phyloP scores from a whole-genome alignment of 1,140 invertebrate genomes.

The Homarus americanus region DNA sequence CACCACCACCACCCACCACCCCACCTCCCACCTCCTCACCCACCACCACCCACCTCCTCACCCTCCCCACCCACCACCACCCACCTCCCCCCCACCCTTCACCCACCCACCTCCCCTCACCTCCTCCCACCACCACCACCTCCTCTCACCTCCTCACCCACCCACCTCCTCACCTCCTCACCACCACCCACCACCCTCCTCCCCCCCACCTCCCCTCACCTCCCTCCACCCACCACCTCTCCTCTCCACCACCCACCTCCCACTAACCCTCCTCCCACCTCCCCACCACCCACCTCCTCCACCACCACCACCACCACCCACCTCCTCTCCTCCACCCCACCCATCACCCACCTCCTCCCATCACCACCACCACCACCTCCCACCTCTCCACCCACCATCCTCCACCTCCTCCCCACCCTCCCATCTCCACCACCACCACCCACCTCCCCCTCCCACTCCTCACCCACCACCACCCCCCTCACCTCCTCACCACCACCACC shows the following conservation, averaged over 20 bases:
- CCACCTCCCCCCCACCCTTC: neutral
- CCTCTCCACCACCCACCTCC: no score
- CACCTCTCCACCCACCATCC: no score
- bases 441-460: no score
- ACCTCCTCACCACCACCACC: no score
- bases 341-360: no score
- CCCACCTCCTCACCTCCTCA: neutral
- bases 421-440: no score
- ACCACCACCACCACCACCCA: neutral
- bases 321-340: neutral
- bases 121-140: neutral
- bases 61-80: neutral
- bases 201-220: no score
- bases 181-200: neutral
- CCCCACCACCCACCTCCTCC: neutral
- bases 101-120: neutral
- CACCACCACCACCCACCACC: neutral
- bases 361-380: no score
- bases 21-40: neutral
- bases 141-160: neutral
- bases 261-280: neutral
- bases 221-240: neutral
- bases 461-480: no score
- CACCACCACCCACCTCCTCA: neutral
- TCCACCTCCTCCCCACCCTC: no score